Percentiles rank a stretch among this genome's conserved stretches.
Conservation (phyloP, 2,888 invertebrate species). For the Coenonympha arcania region DNA sequence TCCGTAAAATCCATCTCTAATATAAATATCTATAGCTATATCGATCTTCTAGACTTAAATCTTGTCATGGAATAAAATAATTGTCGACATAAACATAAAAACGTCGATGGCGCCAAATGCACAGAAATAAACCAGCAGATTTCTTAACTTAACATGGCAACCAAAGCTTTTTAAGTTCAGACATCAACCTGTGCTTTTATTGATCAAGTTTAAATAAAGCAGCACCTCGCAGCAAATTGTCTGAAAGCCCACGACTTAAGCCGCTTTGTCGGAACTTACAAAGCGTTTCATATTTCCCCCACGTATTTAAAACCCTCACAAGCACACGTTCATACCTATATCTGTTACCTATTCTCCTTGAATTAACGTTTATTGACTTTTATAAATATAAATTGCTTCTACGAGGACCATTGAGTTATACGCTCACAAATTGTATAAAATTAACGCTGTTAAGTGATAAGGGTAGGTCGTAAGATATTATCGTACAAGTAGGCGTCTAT, state of each 20-base stretch:
- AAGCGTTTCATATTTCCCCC: conserved; percentile 20
- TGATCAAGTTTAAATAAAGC: conserved; percentile 11
- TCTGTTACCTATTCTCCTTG: no score
- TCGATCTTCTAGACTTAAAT: no score
- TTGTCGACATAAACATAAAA: neutral
- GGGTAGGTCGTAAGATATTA: conserved; percentile 11
- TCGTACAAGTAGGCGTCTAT: conserved; percentile 8
- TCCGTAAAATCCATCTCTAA: no score
- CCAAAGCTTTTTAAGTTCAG: neutral
- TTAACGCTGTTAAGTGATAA: conserved; percentile 5
- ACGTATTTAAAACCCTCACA: neutral
- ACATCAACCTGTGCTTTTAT: conserved; percentile 11
- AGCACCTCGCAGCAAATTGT: conserved; percentile 13
- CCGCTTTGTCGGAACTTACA: conserved; percentile 20
- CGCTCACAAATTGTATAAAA: neutral
- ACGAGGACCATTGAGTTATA: neutral
- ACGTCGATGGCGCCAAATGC: neutral
- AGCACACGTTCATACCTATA: neutral
- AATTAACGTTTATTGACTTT: neutral
- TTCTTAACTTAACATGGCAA: neutral
- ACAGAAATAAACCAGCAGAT: neutral
- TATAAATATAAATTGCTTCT: conserved; percentile 5
- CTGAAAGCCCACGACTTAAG: conserved; percentile 26
- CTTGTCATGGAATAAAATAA: no score
- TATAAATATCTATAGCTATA: no score